These are phyloP conservation scores for Simalia tracyae DNA, from an alignment of 2,797 vertebrate species.

Conservation along the genomic window DNA sequence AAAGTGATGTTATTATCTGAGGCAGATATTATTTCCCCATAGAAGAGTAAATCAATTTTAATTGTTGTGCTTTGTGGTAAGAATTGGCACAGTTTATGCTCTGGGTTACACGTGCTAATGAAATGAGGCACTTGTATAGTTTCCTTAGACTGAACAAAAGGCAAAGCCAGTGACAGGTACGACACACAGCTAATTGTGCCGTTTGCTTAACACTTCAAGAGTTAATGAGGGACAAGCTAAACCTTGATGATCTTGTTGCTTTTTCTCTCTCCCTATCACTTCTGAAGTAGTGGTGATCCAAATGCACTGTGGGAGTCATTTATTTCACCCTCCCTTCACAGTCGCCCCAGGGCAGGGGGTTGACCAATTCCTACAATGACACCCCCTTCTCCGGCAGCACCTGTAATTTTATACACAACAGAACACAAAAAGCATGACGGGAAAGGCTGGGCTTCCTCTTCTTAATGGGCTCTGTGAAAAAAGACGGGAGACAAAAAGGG, in stretches of 20 bases:
- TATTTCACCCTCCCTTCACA: constrained; percentile 32
- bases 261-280: not conserved
- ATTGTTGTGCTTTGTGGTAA: constrained; percentile 57
- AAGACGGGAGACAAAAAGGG: constrained; percentile 29
- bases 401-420: constrained; percentile 57
- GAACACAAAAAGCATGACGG: constrained; percentile 56
- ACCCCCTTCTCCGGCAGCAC: constrained; percentile 16
- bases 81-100: constrained; percentile 56
- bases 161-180: constrained; percentile 58
- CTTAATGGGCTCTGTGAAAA: constrained; percentile 51
- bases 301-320: constrained; percentile 53
- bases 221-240: constrained; percentile 68
- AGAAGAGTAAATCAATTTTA: constrained; percentile 67
- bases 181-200: constrained; percentile 55
- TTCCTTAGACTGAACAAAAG: constrained; percentile 49
- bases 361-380: constrained; percentile 36
- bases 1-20: constrained; percentile 62
- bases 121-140: constrained; percentile 51
- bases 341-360: not conserved
- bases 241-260: constrained; percentile 48
- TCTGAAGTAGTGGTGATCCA: constrained; percentile 32
- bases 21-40: constrained; percentile 65
- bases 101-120: constrained; percentile 52
- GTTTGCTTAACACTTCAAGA: constrained; percentile 54
- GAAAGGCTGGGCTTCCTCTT: constrained; percentile 62